phyloP scores from a whole-genome alignment of 2,797 vertebrate species.

The Chelon auratus region DNA sequence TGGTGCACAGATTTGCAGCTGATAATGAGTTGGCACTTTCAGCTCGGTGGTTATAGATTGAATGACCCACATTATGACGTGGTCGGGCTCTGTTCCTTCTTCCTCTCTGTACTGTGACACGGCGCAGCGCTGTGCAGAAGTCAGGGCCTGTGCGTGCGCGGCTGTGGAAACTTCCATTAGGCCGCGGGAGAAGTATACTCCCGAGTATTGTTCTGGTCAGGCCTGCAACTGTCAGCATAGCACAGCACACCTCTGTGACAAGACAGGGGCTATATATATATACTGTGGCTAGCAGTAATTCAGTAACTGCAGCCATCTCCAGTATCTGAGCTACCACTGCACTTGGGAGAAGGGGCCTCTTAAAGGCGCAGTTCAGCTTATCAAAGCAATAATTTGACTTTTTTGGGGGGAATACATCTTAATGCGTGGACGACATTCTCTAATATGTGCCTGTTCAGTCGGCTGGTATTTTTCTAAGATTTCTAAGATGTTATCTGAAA shows the following conservation, averaged over 20 bases:
- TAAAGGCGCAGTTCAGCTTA: constrained; percentile 34
- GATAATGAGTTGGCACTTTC: constrained; percentile 60
- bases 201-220: constrained; percentile 71
- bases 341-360: constrained; percentile 36
- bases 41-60: constrained; percentile 57
- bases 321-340: constrained; percentile 28
- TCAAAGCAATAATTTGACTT: constrained; percentile 1
- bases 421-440: neutral
- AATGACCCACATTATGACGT: constrained; percentile 66
- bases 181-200: constrained; percentile 53
- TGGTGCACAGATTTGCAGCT: constrained; percentile 44
- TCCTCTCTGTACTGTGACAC: constrained; percentile 49
- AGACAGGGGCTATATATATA: constrained; percentile 62
- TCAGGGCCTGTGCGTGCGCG: constrained; percentile 41
- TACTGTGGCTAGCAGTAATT: constrained; percentile 49
- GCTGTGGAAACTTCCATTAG: constrained; percentile 71
- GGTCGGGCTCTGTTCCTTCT: constrained; percentile 35
- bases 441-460: neutral
- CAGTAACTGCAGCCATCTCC: constrained; percentile 43
- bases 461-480: neutral
- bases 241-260: constrained; percentile 68
- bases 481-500: no score
- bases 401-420: neutral
- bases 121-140: constrained; percentile 47
- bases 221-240: constrained; percentile 59